Evolutionary conservation across 1,140 invertebrate species (phyloP).

Genomic region (Caenorhabditis tropicalis): DNA sequence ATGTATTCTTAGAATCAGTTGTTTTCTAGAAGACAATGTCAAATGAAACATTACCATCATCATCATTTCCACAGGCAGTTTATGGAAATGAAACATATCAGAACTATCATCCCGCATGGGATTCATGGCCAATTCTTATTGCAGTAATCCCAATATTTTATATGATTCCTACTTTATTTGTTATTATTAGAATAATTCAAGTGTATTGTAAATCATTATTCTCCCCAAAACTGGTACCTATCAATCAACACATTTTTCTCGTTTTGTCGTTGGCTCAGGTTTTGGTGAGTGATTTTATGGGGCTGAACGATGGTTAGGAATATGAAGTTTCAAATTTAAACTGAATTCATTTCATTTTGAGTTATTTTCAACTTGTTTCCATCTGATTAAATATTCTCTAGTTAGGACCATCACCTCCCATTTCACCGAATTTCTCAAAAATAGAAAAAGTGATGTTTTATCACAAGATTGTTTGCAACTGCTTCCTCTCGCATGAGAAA

Average conservation of each 20-base stretch:
- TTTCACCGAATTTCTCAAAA: background rate
- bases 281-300: background rate
- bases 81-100: slow-evolving; percentile 19
- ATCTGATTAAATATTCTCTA: background rate
- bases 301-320: too few species aligned
- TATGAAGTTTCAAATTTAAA: too few species aligned
- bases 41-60: background rate
- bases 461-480: slow-evolving; percentile 2
- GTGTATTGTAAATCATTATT: background rate
- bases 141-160: slow-evolving; percentile 12
- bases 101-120: background rate
- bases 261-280: background rate
- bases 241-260: slow-evolving; percentile 16
- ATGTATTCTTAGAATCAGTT: background rate
- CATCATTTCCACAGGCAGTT: background rate
- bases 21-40: background rate
- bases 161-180: slow-evolving; percentile 5
- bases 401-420: background rate
- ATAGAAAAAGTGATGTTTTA: slow-evolving; percentile 29
- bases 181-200: background rate
- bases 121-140: background rate
- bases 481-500: slow-evolving; percentile 6
- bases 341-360: too few species aligned
- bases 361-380: too few species aligned
- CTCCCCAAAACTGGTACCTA: background rate